Evolutionary conservation across 2,797 vertebrate species (phyloP).

Genomic region (Gymnopithys bicolor): DNA sequence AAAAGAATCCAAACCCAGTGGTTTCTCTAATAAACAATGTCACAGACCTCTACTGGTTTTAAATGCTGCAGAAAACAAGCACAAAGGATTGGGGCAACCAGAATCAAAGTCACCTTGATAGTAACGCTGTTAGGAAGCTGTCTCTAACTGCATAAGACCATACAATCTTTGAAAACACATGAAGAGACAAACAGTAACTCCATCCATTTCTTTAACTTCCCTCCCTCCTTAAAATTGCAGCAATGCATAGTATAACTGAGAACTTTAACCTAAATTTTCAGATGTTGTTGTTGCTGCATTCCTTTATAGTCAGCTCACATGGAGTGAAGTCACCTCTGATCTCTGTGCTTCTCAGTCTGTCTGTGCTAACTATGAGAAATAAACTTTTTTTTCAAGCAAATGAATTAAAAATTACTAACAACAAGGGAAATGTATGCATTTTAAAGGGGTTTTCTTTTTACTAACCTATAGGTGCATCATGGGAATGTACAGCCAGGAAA

Average conservation of each 20-base stretch:
- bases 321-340: constrained; percentile 9
- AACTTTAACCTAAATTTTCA: neutral
- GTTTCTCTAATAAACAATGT: constrained; percentile 49
- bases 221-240: neutral
- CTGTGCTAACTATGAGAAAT: neutral
- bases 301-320: neutral
- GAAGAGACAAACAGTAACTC: neutral
- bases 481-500: no score
- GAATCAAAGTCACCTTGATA: constrained; percentile 55
- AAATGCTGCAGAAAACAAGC: neutral
- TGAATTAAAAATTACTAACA: no score
- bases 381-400: no score
- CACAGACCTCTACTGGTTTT: neutral
- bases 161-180: neutral
- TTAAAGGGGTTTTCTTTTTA: no score
- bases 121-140: neutral
- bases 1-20: neutral
- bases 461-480: no score
- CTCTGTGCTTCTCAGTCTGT: neutral
- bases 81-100: neutral
- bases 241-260: neutral
- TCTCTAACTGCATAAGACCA: neutral
- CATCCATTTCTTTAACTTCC: neutral
- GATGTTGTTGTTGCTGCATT: neutral
- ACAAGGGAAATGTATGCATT: no score